Evolutionary conservation across 2,888 invertebrate species (phyloP).

Genomic region (Leuctra nigra): DNA sequence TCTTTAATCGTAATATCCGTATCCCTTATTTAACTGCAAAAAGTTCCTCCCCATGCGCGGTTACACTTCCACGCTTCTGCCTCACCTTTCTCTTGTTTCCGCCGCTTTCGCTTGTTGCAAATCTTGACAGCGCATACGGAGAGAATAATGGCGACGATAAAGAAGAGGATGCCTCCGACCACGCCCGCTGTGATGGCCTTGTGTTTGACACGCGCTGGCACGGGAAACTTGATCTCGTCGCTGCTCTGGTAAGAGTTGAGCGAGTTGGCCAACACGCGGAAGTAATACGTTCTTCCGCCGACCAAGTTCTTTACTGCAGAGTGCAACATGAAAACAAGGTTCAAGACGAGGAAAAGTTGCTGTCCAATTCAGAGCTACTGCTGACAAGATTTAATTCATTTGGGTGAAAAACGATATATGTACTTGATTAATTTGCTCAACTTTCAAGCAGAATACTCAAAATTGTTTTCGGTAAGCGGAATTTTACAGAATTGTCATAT

Average conservation of each 20-base stretch:
- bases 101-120: constrained; percentile 93
- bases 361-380: too few relatives aligned
- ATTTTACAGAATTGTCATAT: too few relatives aligned
- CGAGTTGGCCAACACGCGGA: constrained; percentile 84
- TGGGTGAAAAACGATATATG: too few relatives aligned
- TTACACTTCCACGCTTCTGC: too few relatives aligned
- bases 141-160: constrained; percentile 94
- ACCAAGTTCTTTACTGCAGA: constrained; percentile 80
- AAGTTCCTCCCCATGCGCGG: too few relatives aligned
- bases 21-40: too few relatives aligned
- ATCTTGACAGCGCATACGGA: constrained; percentile 97
- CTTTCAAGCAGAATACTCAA: too few relatives aligned
- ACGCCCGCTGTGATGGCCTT: constrained; percentile 95
- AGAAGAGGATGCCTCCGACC: constrained; percentile 94
- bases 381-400: too few relatives aligned
- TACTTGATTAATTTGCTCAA: too few relatives aligned
- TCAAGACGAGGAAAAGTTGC: too few relatives aligned
- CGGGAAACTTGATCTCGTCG: constrained; percentile 80
- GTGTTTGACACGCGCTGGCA: constrained; percentile 86
- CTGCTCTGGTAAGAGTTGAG: constrained; percentile 80
- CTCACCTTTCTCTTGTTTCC: constrained; percentile 96
- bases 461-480: too few relatives aligned
- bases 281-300: constrained; percentile 86
- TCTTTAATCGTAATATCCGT: too few relatives aligned
- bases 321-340: constrained; percentile 23